Percentiles rank a stretch among this genome's conserved stretches.
Conservation (phyloP, 2,888 invertebrate genomes). For the Microplitis manilae region DNA sequence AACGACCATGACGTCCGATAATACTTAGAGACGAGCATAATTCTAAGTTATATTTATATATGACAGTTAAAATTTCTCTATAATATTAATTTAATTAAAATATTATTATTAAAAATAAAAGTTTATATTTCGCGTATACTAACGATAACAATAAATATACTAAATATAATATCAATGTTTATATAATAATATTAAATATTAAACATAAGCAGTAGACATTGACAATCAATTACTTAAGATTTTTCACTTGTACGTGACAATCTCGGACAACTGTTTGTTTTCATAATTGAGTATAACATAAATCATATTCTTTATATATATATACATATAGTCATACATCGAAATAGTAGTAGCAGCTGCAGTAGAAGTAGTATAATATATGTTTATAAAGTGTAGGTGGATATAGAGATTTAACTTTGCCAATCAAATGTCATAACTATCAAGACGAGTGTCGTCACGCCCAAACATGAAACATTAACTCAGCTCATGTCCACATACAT, state of each 20-base stretch:
- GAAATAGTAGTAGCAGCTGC: neutral
- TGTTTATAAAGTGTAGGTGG: constrained; percentile 2
- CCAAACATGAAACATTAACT: constrained; percentile 1
- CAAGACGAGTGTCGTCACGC: constrained; percentile 7
- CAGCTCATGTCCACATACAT: neutral
- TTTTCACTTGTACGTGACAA: too few species aligned
- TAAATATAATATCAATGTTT: too few species aligned
- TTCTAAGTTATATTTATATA: neutral
- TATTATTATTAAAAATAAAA: neutral
- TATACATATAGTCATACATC: neutral
- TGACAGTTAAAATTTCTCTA: neutral
- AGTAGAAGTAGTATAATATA: neutral
- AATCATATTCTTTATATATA: neutral
- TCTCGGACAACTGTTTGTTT: neutral
- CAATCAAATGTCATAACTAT: neutral
- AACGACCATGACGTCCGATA: neutral
- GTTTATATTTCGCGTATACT: neutral
- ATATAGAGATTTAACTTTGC: constrained; percentile 9
- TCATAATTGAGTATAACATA: neutral
- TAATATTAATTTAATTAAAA: neutral
- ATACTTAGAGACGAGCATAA: neutral
- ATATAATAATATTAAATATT: too few species aligned
- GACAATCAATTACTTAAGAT: too few species aligned
- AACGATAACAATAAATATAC: neutral
- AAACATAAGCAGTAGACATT: too few species aligned